phyloP scores from a whole-genome alignment of 53 echinoderm and acorn worm species.

The Luidia sarsii region DNA sequence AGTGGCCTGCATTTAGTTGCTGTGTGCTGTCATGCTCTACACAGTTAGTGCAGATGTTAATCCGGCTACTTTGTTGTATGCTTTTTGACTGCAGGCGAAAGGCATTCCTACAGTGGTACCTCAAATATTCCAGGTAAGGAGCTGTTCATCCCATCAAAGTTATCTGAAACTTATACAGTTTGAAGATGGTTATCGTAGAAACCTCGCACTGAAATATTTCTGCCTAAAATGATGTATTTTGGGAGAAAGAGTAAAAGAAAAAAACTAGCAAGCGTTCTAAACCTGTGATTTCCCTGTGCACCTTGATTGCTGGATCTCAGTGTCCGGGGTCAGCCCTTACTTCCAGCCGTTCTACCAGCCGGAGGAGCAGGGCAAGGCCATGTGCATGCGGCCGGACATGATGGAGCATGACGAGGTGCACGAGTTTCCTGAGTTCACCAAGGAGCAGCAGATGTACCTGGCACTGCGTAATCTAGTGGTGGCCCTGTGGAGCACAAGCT shows the following conservation, averaged over 20 bases:
- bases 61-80: neutral
- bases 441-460: slow-evolving; percentile 96
- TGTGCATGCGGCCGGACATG: slow-evolving; percentile 90
- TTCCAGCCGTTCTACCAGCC: slow-evolving; percentile 99
- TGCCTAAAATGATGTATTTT: too few species aligned
- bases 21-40: too few species aligned
- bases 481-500: slow-evolving; percentile 84
- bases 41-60: too few species aligned
- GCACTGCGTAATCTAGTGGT: slow-evolving; percentile 85
- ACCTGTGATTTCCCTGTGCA: too few species aligned
- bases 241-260: neutral
- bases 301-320: neutral
- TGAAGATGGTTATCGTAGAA: too few species aligned
- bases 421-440: slow-evolving; percentile 93
- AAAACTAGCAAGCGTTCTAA: too few species aligned
- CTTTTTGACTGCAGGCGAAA: neutral
- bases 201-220: too few species aligned
- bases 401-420: slow-evolving; percentile 97
- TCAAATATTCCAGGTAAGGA: slow-evolving; percentile 50
- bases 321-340: slow-evolving; percentile 75
- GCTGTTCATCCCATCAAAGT: too few species aligned
- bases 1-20: too few species aligned
- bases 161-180: too few species aligned
- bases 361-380: slow-evolving; percentile 91
- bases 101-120: slow-evolving; percentile 38